Evolutionary conservation across 2,113 vertebrate species (phyloP), one percentile per base, ranked within the genome.

Genomic region (Hippocampus comes): DNA sequence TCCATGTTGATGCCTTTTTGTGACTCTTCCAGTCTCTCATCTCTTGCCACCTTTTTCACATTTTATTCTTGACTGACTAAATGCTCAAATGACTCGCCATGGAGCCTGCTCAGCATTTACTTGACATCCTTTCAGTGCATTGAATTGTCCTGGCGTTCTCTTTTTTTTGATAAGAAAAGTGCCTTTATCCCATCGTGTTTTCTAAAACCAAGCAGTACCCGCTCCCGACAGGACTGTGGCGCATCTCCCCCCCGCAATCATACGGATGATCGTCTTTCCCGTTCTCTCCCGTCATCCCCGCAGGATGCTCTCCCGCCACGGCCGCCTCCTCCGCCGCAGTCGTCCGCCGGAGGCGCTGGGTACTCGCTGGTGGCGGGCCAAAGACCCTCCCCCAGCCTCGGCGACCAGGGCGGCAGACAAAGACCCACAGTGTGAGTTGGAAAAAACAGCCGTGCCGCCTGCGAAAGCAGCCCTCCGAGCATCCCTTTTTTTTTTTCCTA

Each of bases 341-440:
- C 94, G 78, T 91, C 94, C 57, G 85, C 92, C 5, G 74, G 93
- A 48, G 91, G 94, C 34, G 91, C 93, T 6, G 92, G 93, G 0
- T 91, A 92, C 9, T 86, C 94, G 70, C 83, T 93, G 57, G 91
- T 92, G 72, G 82, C 90, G 0, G 88, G 92, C 73, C 94, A 94
- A 71, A 96, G 96, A 80, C 92, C 96, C 42, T 68, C 90, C 70
- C 89, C 93, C 23, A 93, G 90, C 77, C 78, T 91, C 63, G 23
- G 88, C 48, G 97, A 99, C 66, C 97, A 97, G 90, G 90, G 90
- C 72, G 82, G 96, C 70, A 89, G 93, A 86, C 92, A 93, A 86
- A 95, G 96, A 82, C 97, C 97, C 76, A 97, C 94, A 73, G 95
- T 99, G 97, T 99, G 91, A 97, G 97, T 95, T 83, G 78, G 68